Evolutionary conservation across 2,797 vertebrate genomes (phyloP).

Genomic region (Cyclura pinguis): DNA sequence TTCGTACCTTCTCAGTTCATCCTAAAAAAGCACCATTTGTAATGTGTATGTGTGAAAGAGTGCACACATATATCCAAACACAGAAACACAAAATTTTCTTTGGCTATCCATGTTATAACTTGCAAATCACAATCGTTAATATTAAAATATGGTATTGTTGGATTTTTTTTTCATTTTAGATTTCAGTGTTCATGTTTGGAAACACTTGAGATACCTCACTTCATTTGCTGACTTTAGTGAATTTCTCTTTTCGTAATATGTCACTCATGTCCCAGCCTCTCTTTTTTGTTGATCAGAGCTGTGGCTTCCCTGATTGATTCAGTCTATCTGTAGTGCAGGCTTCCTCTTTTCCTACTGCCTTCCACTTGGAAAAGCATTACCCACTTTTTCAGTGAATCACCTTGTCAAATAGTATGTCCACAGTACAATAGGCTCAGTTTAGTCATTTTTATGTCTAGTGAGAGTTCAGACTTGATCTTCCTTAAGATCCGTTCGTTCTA

Average conservation of each 20-base stretch:
- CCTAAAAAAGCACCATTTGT: neutral
- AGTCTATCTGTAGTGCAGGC: too few relatives aligned
- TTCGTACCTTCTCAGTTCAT: neutral
- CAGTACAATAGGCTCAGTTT: too few relatives aligned
- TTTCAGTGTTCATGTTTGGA: slow-evolving; percentile 9
- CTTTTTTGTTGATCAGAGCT: neutral
- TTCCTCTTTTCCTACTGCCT: too few relatives aligned
- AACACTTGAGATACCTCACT: neutral
- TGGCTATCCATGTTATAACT: neutral
- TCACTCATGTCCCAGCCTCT: neutral
- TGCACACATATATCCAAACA: too few relatives aligned
- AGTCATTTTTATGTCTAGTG: too few relatives aligned
- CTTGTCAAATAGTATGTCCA: too few relatives aligned
- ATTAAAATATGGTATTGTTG: neutral
- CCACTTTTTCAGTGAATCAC: too few relatives aligned
- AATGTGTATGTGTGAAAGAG: too few relatives aligned
- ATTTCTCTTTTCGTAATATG: neutral
- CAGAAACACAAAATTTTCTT: neutral
- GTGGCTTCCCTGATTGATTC: too few relatives aligned
- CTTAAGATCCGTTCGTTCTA: too few relatives aligned
- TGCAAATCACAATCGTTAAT: neutral
- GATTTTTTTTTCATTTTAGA: neutral
- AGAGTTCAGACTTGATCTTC: neutral
- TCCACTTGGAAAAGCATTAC: too few relatives aligned
- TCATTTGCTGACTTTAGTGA: slow-evolving; percentile 25